Percentiles rank a stretch among this genome's conserved stretches.
These are phyloP conservation scores for Plebejus melissa DNA, from an alignment of 2,888 invertebrate genomes.

Conservation along the genomic window DNA sequence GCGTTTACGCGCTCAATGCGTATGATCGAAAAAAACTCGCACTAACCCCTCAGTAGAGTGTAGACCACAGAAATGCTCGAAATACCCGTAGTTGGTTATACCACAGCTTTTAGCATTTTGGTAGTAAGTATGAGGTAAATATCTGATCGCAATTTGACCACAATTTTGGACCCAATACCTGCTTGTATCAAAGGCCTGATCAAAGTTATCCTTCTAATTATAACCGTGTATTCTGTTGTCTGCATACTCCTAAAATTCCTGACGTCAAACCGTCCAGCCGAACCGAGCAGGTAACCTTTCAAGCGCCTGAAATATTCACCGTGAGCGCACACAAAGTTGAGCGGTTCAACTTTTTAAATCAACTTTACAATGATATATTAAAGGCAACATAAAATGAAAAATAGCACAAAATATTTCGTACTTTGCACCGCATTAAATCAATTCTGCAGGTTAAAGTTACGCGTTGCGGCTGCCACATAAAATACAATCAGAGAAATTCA, in stretches of 20 bases:
- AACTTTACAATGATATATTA: slow-evolving; percentile 11
- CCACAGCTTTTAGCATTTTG: background rate
- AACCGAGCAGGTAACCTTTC: background rate
- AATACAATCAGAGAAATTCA: slow-evolving; percentile 24
- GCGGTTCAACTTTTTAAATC: slow-evolving; percentile 21
- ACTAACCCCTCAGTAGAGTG: too few species aligned
- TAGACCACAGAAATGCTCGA: too few species aligned
- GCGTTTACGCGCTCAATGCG: too few species aligned
- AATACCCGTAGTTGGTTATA: background rate
- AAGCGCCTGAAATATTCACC: slow-evolving; percentile 24
- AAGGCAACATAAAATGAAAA: background rate
- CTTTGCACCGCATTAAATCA: slow-evolving; percentile 4
- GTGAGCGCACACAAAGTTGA: slow-evolving; percentile 13
- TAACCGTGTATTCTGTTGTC: slow-evolving; percentile 12
- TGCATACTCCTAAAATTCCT: slow-evolving; percentile 14
- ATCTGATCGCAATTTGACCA: background rate
- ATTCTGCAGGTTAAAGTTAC: slow-evolving; percentile 14
- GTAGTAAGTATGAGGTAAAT: background rate
- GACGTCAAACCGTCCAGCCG: slow-evolving; percentile 4
- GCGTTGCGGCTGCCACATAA: slow-evolving; percentile 11
- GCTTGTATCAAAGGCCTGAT: slow-evolving; percentile 4
- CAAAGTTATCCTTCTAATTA: slow-evolving; percentile 24
- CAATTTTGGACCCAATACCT: slow-evolving; percentile 11
- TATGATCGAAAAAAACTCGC: too few species aligned
- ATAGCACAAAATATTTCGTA: slow-evolving; percentile 1